Conservation (phyloP, 1,140 invertebrate species). For the Wiebesia pumilae region DNA sequence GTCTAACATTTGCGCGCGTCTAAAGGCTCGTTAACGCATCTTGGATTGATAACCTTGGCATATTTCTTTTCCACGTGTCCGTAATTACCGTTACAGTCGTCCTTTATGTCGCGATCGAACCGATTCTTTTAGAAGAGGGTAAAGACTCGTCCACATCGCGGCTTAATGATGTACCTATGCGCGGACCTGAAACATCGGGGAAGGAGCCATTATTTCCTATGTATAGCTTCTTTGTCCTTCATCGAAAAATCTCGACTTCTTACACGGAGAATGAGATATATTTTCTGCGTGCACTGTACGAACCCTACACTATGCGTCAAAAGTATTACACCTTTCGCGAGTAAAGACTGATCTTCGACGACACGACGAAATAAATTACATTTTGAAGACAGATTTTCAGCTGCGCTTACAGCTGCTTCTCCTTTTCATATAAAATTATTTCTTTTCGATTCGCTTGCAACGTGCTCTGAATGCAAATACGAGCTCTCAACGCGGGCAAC, state of each 20-base stretch:
- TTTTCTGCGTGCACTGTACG: neutral
- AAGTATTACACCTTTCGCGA: neutral
- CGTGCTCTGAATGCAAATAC: neutral
- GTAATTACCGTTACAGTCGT: conserved; percentile 22
- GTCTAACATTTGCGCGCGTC: neutral
- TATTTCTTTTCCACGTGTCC: conserved; percentile 30
- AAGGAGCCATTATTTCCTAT: neutral
- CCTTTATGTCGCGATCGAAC: neutral
- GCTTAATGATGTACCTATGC: neutral
- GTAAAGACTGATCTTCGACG: neutral
- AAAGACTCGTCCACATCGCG: neutral
- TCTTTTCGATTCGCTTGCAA: neutral
- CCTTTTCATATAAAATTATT: neutral
- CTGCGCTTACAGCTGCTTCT: neutral
- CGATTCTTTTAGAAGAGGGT: no score
- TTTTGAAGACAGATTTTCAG: neutral
- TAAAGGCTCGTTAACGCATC: conserved; percentile 44
- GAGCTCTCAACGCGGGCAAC: neutral
- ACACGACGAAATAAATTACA: conserved; percentile 4
- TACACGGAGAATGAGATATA: neutral
- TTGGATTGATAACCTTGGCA: conserved; percentile 8
- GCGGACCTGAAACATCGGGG: neutral
- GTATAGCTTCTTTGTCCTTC: conserved; percentile 18
- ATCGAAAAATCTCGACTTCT: conserved; percentile 1
- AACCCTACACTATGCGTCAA: neutral